phyloP scores from a whole-genome alignment of 2,888 invertebrate genomes.

The Cartodere bifasciata region DNA sequence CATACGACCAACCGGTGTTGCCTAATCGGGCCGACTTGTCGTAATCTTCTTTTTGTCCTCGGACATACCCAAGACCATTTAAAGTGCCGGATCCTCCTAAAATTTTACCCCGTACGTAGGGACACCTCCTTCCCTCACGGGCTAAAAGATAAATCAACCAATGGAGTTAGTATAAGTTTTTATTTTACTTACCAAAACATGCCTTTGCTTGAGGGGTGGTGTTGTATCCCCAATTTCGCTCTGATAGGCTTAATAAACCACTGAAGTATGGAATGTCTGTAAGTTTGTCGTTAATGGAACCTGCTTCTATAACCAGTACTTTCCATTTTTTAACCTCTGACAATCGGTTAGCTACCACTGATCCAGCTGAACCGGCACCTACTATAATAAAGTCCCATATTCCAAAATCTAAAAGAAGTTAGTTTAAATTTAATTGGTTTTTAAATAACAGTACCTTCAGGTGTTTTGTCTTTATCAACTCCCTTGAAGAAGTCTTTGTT shows the following conservation, averaged over 20 bases:
- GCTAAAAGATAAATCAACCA: background rate
- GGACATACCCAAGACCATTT: slow-evolving; percentile 74
- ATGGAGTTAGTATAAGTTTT: background rate
- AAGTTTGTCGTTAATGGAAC: slow-evolving; percentile 20
- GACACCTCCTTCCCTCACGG: slow-evolving; percentile 60
- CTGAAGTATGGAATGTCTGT: slow-evolving; percentile 45
- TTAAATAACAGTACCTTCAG: too few species aligned
- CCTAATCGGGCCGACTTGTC: slow-evolving; percentile 51
- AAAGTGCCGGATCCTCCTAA: slow-evolving; percentile 71
- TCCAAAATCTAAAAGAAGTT: too few species aligned
- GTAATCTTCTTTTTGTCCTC: slow-evolving; percentile 64
- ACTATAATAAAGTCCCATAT: slow-evolving; percentile 15
- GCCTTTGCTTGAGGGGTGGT: slow-evolving; percentile 50
- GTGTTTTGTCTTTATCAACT: too few species aligned
- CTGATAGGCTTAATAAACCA: slow-evolving; percentile 45
- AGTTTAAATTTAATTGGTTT: too few species aligned
- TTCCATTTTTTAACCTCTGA: slow-evolving; percentile 14
- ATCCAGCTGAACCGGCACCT: slow-evolving; percentile 15
- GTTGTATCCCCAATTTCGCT: slow-evolving; percentile 59
- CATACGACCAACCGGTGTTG: slow-evolving; percentile 68
- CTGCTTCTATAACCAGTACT: slow-evolving; percentile 17
- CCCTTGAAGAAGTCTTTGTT: too few species aligned
- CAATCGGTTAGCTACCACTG: slow-evolving; percentile 14
- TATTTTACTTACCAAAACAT: slow-evolving; percentile 45
- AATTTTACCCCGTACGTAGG: slow-evolving; percentile 73